Base-by-base conservation (phyloP, 2,113 vertebrate species). In the Nestor notabilis region DNA sequence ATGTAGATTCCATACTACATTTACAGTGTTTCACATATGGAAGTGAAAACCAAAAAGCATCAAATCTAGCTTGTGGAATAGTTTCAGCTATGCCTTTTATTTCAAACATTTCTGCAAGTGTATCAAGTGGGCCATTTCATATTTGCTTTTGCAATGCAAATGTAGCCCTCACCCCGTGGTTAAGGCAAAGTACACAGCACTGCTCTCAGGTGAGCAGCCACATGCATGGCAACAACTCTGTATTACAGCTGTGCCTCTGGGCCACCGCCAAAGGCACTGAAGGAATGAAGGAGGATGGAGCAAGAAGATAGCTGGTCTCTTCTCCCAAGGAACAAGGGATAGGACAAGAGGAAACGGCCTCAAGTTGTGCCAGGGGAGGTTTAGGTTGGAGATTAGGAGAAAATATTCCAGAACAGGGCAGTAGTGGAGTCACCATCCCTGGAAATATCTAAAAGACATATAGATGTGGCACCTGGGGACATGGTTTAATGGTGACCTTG, bases 241-340 rank as follows among this genome's bases (percentile, higher is more conserved):
- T 0, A 3, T 25, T 55, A 13, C 28, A 12, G 0, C 25, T 0
- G 3, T 37, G 64, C 46, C 55, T 29, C 50, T 16, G 76, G 52
- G 72, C 25, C n/a, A 55, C 6, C 0, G 13, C 35, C 53, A 63
- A 39, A 64, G 72, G 53, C 33, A 58, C 13, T 0, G 2, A 58
- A n/a, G 33, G 55, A 56, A 58, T 58, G n/a, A 7, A 58, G 13
- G 8, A n/a, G 55, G 55, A 58, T 23, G 20, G 33, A n/a, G 33
- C 2, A 33, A 56, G 31, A 19, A n/a, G 31, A 58, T 6, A 13
- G 33, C 5, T 15, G 55, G 20, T 58, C 33, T 58, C 55, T 23
- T 23, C 55, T 58, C 33, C 20, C 55, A 58, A 58, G 20, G 55
- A 58, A 58, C 55, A n/a, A 58, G 20, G 55, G 20, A 20, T 58